Base-by-base conservation (phyloP, 2,888 invertebrate species). In the Agrotis puta region DNA sequence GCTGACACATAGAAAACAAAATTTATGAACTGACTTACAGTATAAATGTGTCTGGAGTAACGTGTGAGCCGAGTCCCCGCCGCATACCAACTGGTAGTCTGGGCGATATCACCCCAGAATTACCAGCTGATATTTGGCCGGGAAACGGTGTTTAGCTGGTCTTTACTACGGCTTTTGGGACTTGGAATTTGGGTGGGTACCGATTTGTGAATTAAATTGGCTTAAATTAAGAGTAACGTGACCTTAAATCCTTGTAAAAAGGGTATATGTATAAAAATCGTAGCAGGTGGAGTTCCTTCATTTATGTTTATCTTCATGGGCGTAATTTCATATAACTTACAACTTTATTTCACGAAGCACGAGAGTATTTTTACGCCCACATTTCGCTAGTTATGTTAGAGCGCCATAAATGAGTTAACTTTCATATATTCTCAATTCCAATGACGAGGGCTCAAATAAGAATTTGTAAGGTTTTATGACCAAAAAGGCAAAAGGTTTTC, bases 41-140 rank as follows among this genome's bases (percentile, higher is more conserved):
- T 18, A 5, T 56, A 1, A 56, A 91, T 92, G 90, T 92, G 89
- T 79, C 82, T 83, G 68, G 77, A 75, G 85, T 70, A 69, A 83
- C 82, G 90, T 84, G 81, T 61, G 80, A 62, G 68, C 90, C 88
- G 86, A 77, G 0, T 71, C 77, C 76, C 90, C 91, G 94, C 96
- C 95, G 96, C 95, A 98, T 98, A 98, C 97, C 98, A 98, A 97
- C 97, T 97, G 97, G 97, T 97, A 98, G 97, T 97, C 98, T 98
- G 98, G 97, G 98, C 95, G 93, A 94, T 91, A 65, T 50, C 90
- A 96, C 97, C 98, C 98, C 98, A 98, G 98, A 98, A 99, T 99
- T 99, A 99, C 99, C 98, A 98, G 98, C 98, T 99, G 99, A 99
- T 99, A 99, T 99, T 99, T 98, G 97, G 96, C 92, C 93, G 88